Base-by-base conservation (phyloP, 2,113 vertebrate genomes). In the Lasiurus borealis region DNA sequence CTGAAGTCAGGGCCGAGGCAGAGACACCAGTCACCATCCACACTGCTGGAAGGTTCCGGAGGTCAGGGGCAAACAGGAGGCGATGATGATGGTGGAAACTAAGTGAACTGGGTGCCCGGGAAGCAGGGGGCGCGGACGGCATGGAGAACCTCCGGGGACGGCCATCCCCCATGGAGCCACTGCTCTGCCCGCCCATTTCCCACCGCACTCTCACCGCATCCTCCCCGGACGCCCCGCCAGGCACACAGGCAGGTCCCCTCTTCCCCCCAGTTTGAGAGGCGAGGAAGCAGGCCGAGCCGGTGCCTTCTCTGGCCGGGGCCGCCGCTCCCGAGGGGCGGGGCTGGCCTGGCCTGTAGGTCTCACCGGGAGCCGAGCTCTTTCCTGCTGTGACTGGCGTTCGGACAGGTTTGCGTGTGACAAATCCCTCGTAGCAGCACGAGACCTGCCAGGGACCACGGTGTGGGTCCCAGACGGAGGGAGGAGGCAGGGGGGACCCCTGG, bases 161-260 rank as follows among this genome's bases (percentile, higher is more conserved):
- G 40, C n/a, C 4, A 0, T 19, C 19, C 1, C 1, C 0, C 1
- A 9, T 0, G 0, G 21, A 52, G 59, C 0, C 0, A 2, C 12
- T 2, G 31, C 78, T 68, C 36, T 21, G 11, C 62, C 27, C 16
- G 15, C 52, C 59, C 0, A 0, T 25, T 13, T 40, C 4, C n/a
- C 54, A 6, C 52, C 62, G 36, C 25, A 0, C 2, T 13, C 59
- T 48, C 72, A 2, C 0, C 3, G 13, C 8, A 0, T 14, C 68
- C 25, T 90, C 46, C 16, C 48, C n/a, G 40, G 40, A 40, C 11
- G 5, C 72, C 29, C 16, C 6, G 29, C 13, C 2, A 46, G 44
- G 73, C 27, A 2, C 15, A 0, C 2, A 3, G 31, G 48, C 62
- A 13, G 57, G 44, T 8, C 34, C 12, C 0, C 36, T 5, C 1